Evolutionary conservation across 1,140 invertebrate species (phyloP).

Genomic region (Berghia stephanieae): DNA sequence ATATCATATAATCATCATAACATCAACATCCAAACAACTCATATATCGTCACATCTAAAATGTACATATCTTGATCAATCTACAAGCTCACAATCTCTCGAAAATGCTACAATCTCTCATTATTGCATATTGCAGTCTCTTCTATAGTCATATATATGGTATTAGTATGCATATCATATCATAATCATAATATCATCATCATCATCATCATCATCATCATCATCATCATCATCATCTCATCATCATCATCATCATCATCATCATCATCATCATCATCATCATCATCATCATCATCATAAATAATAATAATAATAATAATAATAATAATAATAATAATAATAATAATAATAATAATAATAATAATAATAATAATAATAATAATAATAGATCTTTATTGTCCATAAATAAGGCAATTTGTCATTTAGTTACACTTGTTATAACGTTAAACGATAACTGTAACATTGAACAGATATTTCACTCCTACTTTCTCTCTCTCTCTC

Average conservation of each 20-base stretch:
- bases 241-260: neutral
- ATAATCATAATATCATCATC: neutral
- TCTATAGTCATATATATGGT: neutral
- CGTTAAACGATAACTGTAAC: no score
- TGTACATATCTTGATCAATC: neutral
- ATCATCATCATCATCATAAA: no score
- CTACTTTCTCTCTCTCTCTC: no score
- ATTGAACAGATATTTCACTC: no score
- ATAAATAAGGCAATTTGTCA: no score
- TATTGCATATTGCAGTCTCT: neutral
- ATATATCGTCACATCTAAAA: neutral
- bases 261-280: neutral
- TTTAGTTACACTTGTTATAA: no score
- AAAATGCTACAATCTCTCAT: neutral
- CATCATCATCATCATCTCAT: slow-evolving; percentile 11
- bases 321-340: neutral
- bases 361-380: neutral
- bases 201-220: slow-evolving; percentile 8
- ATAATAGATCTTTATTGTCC: no score
- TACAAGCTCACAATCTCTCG: neutral
- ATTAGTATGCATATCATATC: neutral
- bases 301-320: neutral
- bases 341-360: neutral
- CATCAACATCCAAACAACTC: neutral
- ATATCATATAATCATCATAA: neutral